These are phyloP conservation scores for Pagetopsis macropterus DNA, from an alignment of 2,797 vertebrate genomes.

Conservation along the genomic window DNA sequence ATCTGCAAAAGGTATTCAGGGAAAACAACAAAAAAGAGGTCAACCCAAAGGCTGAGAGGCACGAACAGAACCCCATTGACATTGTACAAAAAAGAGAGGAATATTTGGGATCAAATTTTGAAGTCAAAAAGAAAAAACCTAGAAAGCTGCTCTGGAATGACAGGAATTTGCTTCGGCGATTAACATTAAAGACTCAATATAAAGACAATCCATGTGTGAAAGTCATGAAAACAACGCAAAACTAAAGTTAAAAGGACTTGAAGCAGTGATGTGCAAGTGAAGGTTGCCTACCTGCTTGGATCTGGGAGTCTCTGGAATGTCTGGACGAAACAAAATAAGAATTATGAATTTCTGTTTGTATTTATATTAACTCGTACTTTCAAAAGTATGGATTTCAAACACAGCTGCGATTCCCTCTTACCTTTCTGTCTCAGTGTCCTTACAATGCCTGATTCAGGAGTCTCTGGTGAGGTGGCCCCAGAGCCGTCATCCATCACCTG, in stretches of 20 bases:
- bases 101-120: background rate
- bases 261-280: background rate
- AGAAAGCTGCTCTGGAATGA: background rate
- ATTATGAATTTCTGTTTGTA: background rate
- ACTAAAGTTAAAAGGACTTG: background rate
- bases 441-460: constrained; percentile 85
- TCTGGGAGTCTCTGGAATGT: constrained; percentile 88
- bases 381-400: background rate
- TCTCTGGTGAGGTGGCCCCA: constrained; percentile 92
- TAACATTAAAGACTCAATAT: background rate
- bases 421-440: constrained; percentile 89
- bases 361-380: background rate
- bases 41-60: constrained; percentile 9
- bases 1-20: constrained; percentile 63
- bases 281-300: constrained; percentile 88
- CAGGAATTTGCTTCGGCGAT: background rate
- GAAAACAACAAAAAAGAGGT: constrained; percentile 44
- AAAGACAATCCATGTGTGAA: background rate
- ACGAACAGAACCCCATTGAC: constrained; percentile 16
- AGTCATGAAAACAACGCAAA: background rate
- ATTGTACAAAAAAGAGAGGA: background rate
- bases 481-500: constrained; percentile 94
- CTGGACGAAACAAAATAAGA: constrained; percentile 73
- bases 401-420: constrained; percentile 54
- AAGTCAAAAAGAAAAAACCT: constrained; percentile 2